These are phyloP conservation scores for Trichomycterus rosablanca DNA, from an alignment of 2,113 vertebrate species.

Conservation along the genomic window DNA sequence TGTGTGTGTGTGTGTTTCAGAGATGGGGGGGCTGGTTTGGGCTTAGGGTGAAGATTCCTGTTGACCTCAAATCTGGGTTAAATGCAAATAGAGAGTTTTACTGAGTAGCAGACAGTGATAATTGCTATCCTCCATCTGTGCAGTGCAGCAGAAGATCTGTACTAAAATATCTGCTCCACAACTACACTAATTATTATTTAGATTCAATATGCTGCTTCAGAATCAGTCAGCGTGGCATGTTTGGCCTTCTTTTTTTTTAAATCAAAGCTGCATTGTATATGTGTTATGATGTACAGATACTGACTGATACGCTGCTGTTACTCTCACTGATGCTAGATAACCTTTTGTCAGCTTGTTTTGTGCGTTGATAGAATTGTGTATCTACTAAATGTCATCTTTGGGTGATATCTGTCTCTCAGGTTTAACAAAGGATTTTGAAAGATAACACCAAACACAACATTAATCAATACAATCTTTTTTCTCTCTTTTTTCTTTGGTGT, in stretches of 20 bases:
- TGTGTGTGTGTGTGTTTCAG: slow-evolving; percentile 21
- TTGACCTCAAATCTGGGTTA: slow-evolving; percentile 52
- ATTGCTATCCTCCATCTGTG: slow-evolving; percentile 39
- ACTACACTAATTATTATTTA: slow-evolving; percentile 35
- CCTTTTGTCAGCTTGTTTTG: slow-evolving; percentile 17
- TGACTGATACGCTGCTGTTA: background rate
- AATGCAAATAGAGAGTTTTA: slow-evolving; percentile 45
- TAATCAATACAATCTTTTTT: slow-evolving; percentile 46
- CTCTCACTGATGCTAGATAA: slow-evolving; percentile 1
- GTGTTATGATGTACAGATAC: background rate
- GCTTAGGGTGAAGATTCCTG: slow-evolving; percentile 32
- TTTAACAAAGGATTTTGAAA: slow-evolving; percentile 36
- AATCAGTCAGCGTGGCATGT: slow-evolving; percentile 10
- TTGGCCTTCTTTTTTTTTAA: slow-evolving; percentile 10
- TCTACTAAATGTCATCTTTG: slow-evolving; percentile 39
- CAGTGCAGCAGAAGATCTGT: slow-evolving; percentile 35
- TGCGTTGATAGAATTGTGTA: slow-evolving; percentile 20
- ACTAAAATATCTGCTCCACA: slow-evolving; percentile 14
- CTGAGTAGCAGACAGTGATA: slow-evolving; percentile 43
- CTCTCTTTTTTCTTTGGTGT: slow-evolving; percentile 31
- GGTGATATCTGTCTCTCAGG: slow-evolving; percentile 23
- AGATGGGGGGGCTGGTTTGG: too few species aligned
- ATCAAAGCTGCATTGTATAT: background rate
- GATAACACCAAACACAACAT: slow-evolving; percentile 43
- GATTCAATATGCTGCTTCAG: slow-evolving; percentile 33